These are phyloP conservation scores for Cheiracanthium punctorium DNA, from an alignment of 2,888 invertebrate species.

Conservation along the genomic window DNA sequence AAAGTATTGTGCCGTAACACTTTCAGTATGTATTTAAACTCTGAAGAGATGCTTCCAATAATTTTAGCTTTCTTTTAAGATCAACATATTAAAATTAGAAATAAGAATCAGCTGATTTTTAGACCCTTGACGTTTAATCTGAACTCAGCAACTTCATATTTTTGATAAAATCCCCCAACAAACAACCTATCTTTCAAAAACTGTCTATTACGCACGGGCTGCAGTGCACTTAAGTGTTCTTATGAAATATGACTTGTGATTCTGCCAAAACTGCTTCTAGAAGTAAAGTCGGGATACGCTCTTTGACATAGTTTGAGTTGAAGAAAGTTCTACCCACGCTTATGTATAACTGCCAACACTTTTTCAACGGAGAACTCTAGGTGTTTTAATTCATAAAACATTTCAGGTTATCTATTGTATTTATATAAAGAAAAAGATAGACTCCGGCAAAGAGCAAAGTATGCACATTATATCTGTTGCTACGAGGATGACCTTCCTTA, in stretches of 20 bases:
- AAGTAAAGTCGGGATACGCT: background rate
- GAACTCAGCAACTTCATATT: background rate
- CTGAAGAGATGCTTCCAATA: no score
- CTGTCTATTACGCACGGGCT: constrained; percentile 37
- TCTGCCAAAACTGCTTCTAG: constrained; percentile 35
- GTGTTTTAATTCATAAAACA: background rate
- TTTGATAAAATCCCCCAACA: background rate
- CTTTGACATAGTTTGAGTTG: constrained; percentile 13
- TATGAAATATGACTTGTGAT: constrained; percentile 55
- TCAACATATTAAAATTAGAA: background rate
- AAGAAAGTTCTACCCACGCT: constrained; percentile 22
- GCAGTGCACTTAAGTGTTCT: constrained; percentile 52
- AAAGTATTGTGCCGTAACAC: no score
- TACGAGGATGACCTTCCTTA: no score
- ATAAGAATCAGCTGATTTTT: background rate
- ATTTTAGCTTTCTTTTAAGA: no score
- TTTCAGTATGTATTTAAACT: no score
- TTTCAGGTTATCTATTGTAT: background rate
- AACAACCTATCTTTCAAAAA: constrained; percentile 24
- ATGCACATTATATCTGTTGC: no score
- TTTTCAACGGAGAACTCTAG: background rate
- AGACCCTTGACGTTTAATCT: background rate
- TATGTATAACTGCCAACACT: background rate
- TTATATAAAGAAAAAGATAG: background rate
- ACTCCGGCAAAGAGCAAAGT: no score